phyloP scores from a whole-genome alignment of 2,797 vertebrate genomes.

The Tragelaphus oryx region DNA sequence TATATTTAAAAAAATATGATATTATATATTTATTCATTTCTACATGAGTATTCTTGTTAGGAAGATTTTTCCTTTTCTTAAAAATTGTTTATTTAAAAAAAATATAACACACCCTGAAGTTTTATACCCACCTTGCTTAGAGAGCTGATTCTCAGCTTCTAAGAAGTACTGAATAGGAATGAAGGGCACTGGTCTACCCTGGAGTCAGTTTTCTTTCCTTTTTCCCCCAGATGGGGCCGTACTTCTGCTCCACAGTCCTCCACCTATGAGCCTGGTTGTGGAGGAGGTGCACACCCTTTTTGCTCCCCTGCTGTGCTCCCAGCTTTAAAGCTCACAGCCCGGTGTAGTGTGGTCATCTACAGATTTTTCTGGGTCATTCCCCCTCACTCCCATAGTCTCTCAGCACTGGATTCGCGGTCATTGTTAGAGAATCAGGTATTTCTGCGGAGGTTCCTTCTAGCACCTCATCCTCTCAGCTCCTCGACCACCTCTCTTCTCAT shows the following conservation, averaged over 20 bases:
- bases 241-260: not conserved
- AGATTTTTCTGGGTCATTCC: not conserved
- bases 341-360: not conserved
- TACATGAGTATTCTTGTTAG: not conserved
- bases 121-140: not conserved
- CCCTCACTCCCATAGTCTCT: not conserved
- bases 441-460: not conserved
- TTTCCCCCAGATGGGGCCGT: not conserved
- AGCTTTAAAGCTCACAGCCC: not conserved
- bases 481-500: not conserved
- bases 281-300: no score
- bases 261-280: not conserved
- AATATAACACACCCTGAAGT: not conserved
- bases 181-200: not conserved
- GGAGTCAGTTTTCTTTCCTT: not conserved
- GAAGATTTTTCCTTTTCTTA: no score
- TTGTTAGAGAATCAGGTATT: not conserved
- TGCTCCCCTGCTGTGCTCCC: not conserved
- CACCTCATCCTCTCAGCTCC: not conserved
- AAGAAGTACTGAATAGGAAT: rapidly evolving
- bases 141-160: not conserved
- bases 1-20: not conserved
- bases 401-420: not conserved
- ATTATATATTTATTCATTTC: not conserved
- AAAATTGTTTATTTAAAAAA: not conserved